Evolutionary conservation across 2,113 vertebrate species (phyloP), one percentile per base, ranked within the genome.

Genomic region (Hiodon alosoides): DNA sequence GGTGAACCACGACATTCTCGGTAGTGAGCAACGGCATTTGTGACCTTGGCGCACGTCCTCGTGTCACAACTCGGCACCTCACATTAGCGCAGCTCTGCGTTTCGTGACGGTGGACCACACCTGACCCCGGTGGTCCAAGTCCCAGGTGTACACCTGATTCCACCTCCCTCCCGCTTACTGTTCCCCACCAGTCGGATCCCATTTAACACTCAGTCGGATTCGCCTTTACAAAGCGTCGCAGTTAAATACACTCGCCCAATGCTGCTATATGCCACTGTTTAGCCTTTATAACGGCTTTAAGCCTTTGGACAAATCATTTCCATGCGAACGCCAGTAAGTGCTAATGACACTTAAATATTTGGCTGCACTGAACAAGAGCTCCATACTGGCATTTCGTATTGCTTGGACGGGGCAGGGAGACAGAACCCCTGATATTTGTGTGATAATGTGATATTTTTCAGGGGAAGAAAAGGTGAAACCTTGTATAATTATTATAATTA

Each of bases 321-420:
- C 46, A 75, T 72, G 8, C n/a, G 2, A 16, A 50, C 75, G 48
- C 47, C 47, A 13, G 4, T 75, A 51, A 72, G 55, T 68, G 73
- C 62, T 67, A 78, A 72, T 75, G 53, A 72, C 50, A 76, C 52
- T 48, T 79, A 75, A 72, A 48, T 14, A 52, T 59, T 16, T 66
- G 64, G 64, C 57, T 50, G 10, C 8, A 48, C 58, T 57, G 9
- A 8, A 60, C 60, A n/a, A 17, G 7, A 46, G 14, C 10, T 3
- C 10, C 0, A n/a, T 31, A 31, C 31, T 31, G 31, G 50, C 67
- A 2, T 57, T 57, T 57, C 1, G 9, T 13, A 60, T n/a, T 31
- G 31, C 31, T 31, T 31, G 31, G 31, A 31, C 2, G 31, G 31
- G 31, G 31, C 31, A 31, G 2, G 31, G 31, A 31, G 31, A 31